Conservation (phyloP, 2,113 vertebrate species). For the Nibea albiflora region DNA sequence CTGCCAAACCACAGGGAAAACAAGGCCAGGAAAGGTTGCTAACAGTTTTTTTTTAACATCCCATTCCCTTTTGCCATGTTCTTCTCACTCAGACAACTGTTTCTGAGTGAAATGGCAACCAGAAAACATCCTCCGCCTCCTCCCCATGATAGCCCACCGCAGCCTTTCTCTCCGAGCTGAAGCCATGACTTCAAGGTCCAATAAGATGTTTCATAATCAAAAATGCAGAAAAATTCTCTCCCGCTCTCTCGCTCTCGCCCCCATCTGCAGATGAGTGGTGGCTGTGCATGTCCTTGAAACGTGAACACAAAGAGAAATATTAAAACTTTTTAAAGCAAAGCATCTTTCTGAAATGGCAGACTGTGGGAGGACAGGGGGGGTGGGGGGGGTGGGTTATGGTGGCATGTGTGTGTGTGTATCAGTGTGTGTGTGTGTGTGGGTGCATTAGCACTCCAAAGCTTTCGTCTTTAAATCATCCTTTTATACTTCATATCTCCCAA, state of each 20-base stretch:
- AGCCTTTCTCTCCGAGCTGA: slow-evolving; percentile 9
- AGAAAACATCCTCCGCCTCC: slow-evolving; percentile 33
- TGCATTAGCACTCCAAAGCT: slow-evolving; percentile 41
- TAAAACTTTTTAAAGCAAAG: slow-evolving; percentile 71
- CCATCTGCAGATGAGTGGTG: slow-evolving; percentile 60
- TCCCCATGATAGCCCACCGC: not conserved
- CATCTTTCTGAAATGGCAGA: slow-evolving; percentile 62
- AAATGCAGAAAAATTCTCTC: slow-evolving; percentile 38
- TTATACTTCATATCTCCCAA: slow-evolving; percentile 4
- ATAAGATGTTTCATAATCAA: slow-evolving; percentile 58
- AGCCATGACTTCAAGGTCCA: slow-evolving; percentile 57
- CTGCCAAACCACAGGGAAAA: slow-evolving; percentile 16
- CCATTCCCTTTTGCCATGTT: slow-evolving; percentile 36
- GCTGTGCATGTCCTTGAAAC: slow-evolving; percentile 74
- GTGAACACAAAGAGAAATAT: slow-evolving; percentile 72
- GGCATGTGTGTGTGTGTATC: not conserved
- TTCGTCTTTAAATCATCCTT: slow-evolving; percentile 22
- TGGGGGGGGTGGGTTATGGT: not conserved
- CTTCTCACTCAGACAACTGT: slow-evolving; percentile 31
- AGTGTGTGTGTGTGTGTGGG: not conserved
- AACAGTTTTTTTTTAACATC: slow-evolving; percentile 21
- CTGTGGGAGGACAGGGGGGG: slow-evolving; percentile 31
- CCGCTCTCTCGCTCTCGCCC: slow-evolving; percentile 26
- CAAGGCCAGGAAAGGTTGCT: slow-evolving; percentile 11
- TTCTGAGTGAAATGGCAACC: slow-evolving; percentile 36